phyloP scores from a whole-genome alignment of 2,797 vertebrate genomes.

The Leuciscus waleckii region DNA sequence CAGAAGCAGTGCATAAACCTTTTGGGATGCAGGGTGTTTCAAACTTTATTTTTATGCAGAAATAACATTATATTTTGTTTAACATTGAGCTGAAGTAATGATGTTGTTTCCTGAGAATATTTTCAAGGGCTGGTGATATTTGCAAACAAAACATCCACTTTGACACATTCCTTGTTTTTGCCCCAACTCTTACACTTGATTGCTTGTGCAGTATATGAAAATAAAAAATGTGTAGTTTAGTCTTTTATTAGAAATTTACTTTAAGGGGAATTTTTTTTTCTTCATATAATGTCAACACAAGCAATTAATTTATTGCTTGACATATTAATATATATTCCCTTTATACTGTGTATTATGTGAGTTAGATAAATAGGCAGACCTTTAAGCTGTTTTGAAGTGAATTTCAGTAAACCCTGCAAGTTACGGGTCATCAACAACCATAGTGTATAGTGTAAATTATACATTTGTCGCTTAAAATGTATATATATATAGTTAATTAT shows the following conservation, averaged over 20 bases:
- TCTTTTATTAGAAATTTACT: constrained; percentile 15
- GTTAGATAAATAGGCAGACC: constrained; percentile 1
- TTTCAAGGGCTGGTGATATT: constrained; percentile 42
- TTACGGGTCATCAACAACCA: not conserved
- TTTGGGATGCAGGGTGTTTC: constrained; percentile 67
- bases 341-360: not conserved
- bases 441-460: not conserved
- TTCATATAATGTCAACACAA: constrained; percentile 2
- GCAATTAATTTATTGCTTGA: constrained; percentile 11
- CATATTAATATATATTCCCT: constrained; percentile 2
- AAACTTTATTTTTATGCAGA: constrained; percentile 75
- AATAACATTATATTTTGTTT: constrained; percentile 77
- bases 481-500: too few relatives aligned
- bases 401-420: not conserved
- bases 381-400: constrained; percentile 14
- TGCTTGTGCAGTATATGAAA: constrained; percentile 27
- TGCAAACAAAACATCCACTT: constrained; percentile 40
- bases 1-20: constrained; percentile 65
- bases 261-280: not conserved
- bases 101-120: constrained; percentile 46
- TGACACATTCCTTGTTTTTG: constrained; percentile 40
- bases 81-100: constrained; percentile 58
- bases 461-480: not conserved
- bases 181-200: constrained; percentile 21
- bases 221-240: constrained; percentile 5